These are phyloP conservation scores for Cryptocephalus moraei DNA, from an alignment of 2,888 invertebrate genomes.

Conservation along the genomic window DNA sequence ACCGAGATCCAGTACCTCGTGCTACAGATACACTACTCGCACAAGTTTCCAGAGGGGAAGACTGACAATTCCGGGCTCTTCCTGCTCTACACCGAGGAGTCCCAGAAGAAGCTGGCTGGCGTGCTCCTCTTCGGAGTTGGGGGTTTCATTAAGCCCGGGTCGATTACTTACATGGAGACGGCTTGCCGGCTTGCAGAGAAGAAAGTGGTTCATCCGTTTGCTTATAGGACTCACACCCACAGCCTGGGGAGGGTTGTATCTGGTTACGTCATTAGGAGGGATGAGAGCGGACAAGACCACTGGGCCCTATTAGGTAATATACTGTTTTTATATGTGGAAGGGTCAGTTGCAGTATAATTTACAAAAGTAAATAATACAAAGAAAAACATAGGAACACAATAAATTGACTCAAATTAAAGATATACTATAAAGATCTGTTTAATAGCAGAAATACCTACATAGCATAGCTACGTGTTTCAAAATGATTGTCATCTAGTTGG, in stretches of 20 bases:
- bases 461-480: too few species aligned
- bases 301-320: slow-evolving; percentile 58
- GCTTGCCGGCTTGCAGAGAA: slow-evolving; percentile 73
- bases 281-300: slow-evolving; percentile 46
- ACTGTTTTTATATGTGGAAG: too few species aligned
- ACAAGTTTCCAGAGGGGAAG: slow-evolving; percentile 52
- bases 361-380: too few species aligned
- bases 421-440: too few species aligned
- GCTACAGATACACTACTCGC: slow-evolving; percentile 61
- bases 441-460: too few species aligned
- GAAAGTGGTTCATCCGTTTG: slow-evolving; percentile 86
- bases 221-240: slow-evolving; percentile 92
- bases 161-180: slow-evolving; percentile 79
- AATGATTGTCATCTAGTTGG: too few species aligned
- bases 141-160: slow-evolving; percentile 63
- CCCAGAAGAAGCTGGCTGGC: slow-evolving; percentile 78
- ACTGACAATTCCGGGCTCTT: slow-evolving; percentile 80
- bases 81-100: slow-evolving; percentile 64
- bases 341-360: too few species aligned
- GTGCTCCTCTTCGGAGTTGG: slow-evolving; percentile 83
- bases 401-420: too few species aligned
- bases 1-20: slow-evolving; percentile 82
- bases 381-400: too few species aligned
- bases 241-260: slow-evolving; percentile 64
- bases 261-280: slow-evolving; percentile 63